These are phyloP conservation scores for Alca torda DNA, from an alignment of 2,797 vertebrate species.

Conservation along the genomic window DNA sequence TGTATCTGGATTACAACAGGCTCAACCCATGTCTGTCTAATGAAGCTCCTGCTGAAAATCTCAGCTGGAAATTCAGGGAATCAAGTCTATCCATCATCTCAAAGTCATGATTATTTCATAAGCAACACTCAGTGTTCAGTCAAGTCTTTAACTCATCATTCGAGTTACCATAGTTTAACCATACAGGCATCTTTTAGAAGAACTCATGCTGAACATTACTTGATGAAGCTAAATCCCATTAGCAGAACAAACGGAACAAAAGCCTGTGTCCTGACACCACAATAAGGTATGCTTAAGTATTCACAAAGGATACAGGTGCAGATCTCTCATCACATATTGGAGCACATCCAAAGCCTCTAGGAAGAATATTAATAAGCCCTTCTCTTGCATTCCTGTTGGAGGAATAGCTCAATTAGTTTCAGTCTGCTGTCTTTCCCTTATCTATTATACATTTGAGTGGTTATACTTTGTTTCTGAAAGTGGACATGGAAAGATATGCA, in stretches of 20 bases:
- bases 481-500: not conserved
- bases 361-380: slow-evolving; percentile 44
- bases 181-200: slow-evolving; percentile 68
- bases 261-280: slow-evolving; percentile 15
- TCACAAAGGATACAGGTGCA: slow-evolving; percentile 28
- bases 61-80: slow-evolving; percentile 77
- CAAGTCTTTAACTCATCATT: slow-evolving; percentile 76
- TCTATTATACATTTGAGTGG: slow-evolving; percentile 26
- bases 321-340: slow-evolving; percentile 1
- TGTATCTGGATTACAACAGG: slow-evolving; percentile 65
- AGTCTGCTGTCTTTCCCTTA: slow-evolving; percentile 31
- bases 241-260: slow-evolving; percentile 64
- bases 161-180: slow-evolving; percentile 67
- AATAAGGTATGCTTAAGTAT: slow-evolving; percentile 38
- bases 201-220: slow-evolving; percentile 66
- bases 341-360: slow-evolving; percentile 41
- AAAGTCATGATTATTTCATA: slow-evolving; percentile 81
- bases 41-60: slow-evolving; percentile 77
- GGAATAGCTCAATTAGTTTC: slow-evolving; percentile 51
- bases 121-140: slow-evolving; percentile 75
- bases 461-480: not conserved
- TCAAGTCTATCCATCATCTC: slow-evolving; percentile 71
- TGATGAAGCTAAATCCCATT: slow-evolving; percentile 68
- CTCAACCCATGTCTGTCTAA: slow-evolving; percentile 70
- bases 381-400: not conserved